Conservation (phyloP, 2,888 invertebrate genomes). For the Actias luna region DNA sequence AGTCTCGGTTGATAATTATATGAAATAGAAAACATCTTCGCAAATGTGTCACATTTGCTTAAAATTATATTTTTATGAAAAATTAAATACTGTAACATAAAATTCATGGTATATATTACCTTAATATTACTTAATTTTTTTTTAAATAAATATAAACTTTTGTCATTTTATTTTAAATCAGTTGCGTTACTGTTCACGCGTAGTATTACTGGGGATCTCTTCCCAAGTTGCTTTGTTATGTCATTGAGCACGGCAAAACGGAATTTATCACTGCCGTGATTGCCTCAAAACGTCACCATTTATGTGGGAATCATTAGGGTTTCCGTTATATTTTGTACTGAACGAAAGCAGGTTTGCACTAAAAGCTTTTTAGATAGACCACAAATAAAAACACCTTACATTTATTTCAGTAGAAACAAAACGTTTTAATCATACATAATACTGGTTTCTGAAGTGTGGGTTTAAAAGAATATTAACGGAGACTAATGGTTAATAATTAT, state of each 20-base stretch:
- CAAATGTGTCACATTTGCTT: no score
- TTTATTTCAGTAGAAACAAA: background rate
- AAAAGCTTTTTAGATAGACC: constrained; percentile 4
- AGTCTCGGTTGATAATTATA: no score
- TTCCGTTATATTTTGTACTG: constrained; percentile 11
- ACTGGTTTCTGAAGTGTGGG: background rate
- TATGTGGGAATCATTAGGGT: constrained; percentile 27
- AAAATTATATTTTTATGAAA: no score
- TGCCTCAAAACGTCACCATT: constrained; percentile 32
- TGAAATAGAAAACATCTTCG: no score
- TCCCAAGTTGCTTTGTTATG: constrained; percentile 50
- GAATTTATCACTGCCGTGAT: constrained; percentile 52
- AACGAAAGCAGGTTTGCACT: constrained; percentile 7
- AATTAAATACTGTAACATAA: no score
- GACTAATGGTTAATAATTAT: background rate
- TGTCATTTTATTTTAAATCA: background rate
- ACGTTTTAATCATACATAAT: background rate
- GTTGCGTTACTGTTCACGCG: constrained; percentile 3
- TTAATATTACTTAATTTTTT: no score
- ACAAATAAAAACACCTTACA: background rate
- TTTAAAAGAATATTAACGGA: background rate
- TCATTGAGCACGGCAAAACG: constrained; percentile 43
- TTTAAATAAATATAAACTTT: background rate
- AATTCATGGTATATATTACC: no score
- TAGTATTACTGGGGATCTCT: constrained; percentile 1